Percentiles rank a stretch among this genome's conserved stretches.
phyloP scores from a whole-genome alignment of 2,888 invertebrate species.

The Cataglyphis altisquamis region DNA sequence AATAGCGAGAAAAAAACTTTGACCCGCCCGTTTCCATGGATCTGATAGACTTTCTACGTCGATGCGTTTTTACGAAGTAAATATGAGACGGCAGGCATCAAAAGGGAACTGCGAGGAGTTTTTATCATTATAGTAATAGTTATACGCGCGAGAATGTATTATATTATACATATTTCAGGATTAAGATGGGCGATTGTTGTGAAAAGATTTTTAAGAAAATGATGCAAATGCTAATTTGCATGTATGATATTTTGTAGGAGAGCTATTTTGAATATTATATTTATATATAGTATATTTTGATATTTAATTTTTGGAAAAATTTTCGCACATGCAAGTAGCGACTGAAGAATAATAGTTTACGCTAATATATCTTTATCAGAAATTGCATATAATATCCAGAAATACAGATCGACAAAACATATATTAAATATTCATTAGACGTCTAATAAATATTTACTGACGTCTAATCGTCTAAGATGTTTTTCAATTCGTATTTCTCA shows the following conservation, averaged over 20 bases:
- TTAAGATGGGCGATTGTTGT: background rate
- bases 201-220: background rate
- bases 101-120: background rate
- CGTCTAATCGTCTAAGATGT: no score
- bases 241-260: background rate
- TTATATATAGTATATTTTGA: background rate
- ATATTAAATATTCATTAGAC: no score
- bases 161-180: background rate
- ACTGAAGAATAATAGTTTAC: background rate
- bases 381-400: background rate
- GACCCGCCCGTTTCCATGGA: constrained; percentile 15
- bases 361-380: background rate
- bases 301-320: background rate
- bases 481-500: no score
- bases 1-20: constrained; percentile 46
- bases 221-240: background rate
- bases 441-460: no score
- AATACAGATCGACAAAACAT: no score
- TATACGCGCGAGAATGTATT: background rate
- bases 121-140: background rate
- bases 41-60: background rate
- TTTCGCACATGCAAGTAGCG: background rate
- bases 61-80: background rate
- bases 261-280: background rate
- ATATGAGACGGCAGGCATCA: background rate